phyloP scores from a whole-genome alignment of 1,140 invertebrate species.

The Hylyphantes graminicola region DNA sequence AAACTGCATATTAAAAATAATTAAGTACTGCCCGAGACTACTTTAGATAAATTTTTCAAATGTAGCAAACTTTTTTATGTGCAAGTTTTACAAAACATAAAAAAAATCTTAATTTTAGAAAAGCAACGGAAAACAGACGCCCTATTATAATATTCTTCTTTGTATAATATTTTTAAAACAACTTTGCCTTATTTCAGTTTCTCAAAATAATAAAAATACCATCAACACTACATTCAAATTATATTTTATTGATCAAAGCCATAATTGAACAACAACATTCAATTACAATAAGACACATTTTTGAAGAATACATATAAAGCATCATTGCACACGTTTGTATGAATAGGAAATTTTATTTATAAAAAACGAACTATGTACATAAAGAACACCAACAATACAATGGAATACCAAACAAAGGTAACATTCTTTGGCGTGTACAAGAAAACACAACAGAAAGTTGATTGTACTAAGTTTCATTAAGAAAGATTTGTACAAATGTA shows the following conservation, averaged over 20 bases:
- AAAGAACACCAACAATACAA: constrained; percentile 10
- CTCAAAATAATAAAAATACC: too few relatives aligned
- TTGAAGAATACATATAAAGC: constrained; percentile 53
- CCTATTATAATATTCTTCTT: too few relatives aligned
- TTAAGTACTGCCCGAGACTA: too few relatives aligned
- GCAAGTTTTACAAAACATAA: too few relatives aligned
- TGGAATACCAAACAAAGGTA: constrained; percentile 43
- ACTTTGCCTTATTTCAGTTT: too few relatives aligned
- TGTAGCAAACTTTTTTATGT: too few relatives aligned
- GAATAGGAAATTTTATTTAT: constrained; percentile 42
- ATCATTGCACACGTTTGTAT: constrained; percentile 48
- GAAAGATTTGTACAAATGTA: constrained; percentile 51
- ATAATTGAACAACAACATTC: constrained; percentile 55
- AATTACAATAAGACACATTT: constrained; percentile 59
- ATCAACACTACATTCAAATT: constrained; percentile 22
- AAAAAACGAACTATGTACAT: constrained; percentile 56
- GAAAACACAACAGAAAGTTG: constrained; percentile 35
- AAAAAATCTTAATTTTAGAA: too few relatives aligned
- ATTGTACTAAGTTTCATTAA: constrained; percentile 55
- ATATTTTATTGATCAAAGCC: constrained; percentile 58
- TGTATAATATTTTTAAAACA: too few relatives aligned
- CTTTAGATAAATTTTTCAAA: too few relatives aligned
- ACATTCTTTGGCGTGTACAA: too few relatives aligned
- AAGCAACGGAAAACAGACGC: too few relatives aligned
- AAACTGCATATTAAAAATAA: too few relatives aligned